Evolutionary conservation across 2,797 vertebrate genomes (phyloP), one percentile per base, ranked within the genome.

Genomic region (Danio albolineatus): DNA sequence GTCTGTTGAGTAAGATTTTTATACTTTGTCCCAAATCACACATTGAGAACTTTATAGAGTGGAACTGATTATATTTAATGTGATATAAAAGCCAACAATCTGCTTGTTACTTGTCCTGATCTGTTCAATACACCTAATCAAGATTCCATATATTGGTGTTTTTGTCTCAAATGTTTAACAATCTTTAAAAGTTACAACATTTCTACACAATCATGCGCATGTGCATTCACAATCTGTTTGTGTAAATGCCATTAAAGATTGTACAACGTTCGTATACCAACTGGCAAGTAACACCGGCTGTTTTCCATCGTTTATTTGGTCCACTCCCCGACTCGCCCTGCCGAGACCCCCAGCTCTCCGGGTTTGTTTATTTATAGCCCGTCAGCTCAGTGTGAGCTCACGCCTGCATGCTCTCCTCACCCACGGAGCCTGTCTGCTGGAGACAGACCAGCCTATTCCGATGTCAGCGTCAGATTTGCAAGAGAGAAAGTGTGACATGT

Each of bases 291-390:
- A 64, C 76, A 16, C 36, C 4, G 12, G 13, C 51, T 61, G 65
- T 60, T n/a, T 54, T n/a, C 56, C 51, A 14, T 10, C 62, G 60
- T 78, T 72, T 57, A 71, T 78, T 74, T 70, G 13, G 56, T 82
- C 41, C 49, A 17, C 73, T n/a, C 39, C 76, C 12, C 61, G 7
- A 44, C 62, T 62, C 66, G 71, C 56, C 57, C 72, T 5, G 72
- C 70, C 17, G 10, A 61, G 28, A 61, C 57, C 79, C 78, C 44
- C 39, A 39, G 69, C 77, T 83, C 64, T 65, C 80, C 21, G 74
- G 83, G 49, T 83, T 77, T 84, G 83, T 86, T 87, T 87, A 85
- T 87, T 86, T 86, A 80, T 84, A 86, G 79, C 67, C 54, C 75
- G 78, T 48, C 65, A 44, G 66, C 77, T 84, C 80, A 61, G 79